A percentile compares a stretch with the other conserved stretches of the same genome.
phyloP scores from a whole-genome alignment of 2,888 invertebrate species.

The Plebejus argus region DNA sequence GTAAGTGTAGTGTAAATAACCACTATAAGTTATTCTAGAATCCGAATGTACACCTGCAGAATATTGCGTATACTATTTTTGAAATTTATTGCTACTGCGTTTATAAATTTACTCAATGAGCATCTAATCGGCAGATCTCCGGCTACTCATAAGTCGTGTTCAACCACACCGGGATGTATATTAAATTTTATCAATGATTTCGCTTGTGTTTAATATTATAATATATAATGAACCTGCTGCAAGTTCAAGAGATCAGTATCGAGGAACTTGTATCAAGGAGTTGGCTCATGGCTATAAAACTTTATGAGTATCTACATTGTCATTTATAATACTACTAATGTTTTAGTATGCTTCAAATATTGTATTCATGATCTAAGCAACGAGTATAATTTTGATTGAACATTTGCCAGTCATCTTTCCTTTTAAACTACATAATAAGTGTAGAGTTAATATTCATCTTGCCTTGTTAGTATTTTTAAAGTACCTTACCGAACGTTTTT shows the following conservation, averaged over 20 bases:
- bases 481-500: background rate
- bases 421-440: background rate
- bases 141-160: slow-evolving; percentile 23
- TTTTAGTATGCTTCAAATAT: background rate
- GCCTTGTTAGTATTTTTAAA: background rate
- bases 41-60: background rate
- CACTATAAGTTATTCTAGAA: no score
- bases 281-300: slow-evolving; percentile 49
- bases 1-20: no score
- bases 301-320: slow-evolving; percentile 43
- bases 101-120: slow-evolving; percentile 21
- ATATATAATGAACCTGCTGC: slow-evolving; percentile 43
- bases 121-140: slow-evolving; percentile 22
- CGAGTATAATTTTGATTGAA: no score
- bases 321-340: slow-evolving; percentile 4
- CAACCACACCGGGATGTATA: slow-evolving; percentile 22
- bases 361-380: background rate
- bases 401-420: no score
- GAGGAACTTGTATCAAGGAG: slow-evolving; percentile 45
- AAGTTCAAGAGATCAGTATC: slow-evolving; percentile 49
- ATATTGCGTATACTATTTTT: slow-evolving; percentile 1
- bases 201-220: slow-evolving; percentile 33
- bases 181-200: slow-evolving; percentile 24
- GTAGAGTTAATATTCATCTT: background rate
- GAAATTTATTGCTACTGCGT: slow-evolving; percentile 4